Evolutionary conservation across 2,888 invertebrate species (phyloP), one percentile per base, ranked within the genome.

Genomic region (Folsomia manolachei): DNA sequence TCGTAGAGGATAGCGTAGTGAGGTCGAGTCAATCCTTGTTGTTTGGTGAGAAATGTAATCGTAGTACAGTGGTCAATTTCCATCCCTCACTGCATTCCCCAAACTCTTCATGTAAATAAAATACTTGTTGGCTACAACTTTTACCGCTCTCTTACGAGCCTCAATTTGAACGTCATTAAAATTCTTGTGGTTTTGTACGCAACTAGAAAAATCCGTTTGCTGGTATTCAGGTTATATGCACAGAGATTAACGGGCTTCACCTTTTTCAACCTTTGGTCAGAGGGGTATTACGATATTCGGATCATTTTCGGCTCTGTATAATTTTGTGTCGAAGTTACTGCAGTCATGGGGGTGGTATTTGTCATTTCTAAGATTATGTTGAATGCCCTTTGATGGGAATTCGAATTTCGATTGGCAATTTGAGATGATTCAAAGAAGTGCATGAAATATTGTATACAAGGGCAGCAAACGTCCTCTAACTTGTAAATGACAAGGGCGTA

Each of bases 401-500:
- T n/a, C n/a, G n/a, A n/a, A n/a, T n/a, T n/a, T n/a, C n/a, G n/a
- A n/a, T n/a, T n/a, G n/a, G n/a, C n/a, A n/a, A n/a, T n/a, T n/a
- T n/a, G n/a, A n/a, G n/a, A n/a, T n/a, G n/a, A n/a, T n/a, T n/a
- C n/a, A n/a, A n/a, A n/a, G n/a, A n/a, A n/a, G n/a, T n/a, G n/a
- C n/a, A n/a, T n/a, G n/a, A n/a, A n/a, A n/a, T n/a, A n/a, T n/a
- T n/a, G n/a, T n/a, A n/a, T n/a, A 64, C 64, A 27, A 39, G 64
- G 52, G 67, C 14, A n/a, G 26, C 60, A 65, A 72, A 63, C 74
- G 72, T 76, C 76, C 74, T 76, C 74, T 70, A 73, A 71, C 73
- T 70, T 70, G 65, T 71, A 68, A 67, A 62, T 68, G 74, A n/a
- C 77, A 79, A 77, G 79, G 79, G 79, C 79, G 78, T 78, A 78